Evolutionary conservation across 2,113 vertebrate genomes (phyloP).

Genomic region (Dasypus novemcinctus): DNA sequence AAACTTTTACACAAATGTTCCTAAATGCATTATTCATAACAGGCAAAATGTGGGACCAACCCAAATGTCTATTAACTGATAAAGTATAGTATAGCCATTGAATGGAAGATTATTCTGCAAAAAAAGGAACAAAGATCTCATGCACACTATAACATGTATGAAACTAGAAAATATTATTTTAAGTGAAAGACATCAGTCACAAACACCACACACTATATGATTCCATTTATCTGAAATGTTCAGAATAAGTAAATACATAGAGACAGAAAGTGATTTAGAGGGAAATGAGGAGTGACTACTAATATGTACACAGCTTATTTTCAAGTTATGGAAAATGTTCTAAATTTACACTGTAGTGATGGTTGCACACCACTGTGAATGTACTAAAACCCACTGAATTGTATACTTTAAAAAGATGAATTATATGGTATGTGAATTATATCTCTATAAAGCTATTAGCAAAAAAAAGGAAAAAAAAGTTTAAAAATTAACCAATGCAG

Average conservation of each 20-base stretch:
- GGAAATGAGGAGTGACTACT: background rate
- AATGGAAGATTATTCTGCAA: background rate
- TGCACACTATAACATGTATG: background rate
- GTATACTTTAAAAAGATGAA: background rate
- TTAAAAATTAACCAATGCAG: slow-evolving; percentile 41
- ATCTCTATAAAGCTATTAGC: background rate
- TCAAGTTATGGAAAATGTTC: background rate
- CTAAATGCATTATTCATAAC: background rate
- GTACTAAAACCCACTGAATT: background rate
- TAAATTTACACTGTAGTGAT: background rate
- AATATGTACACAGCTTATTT: background rate
- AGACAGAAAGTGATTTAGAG: background rate
- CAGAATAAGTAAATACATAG: background rate
- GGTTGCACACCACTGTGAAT: background rate
- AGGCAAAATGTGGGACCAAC: background rate
- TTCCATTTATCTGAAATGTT: background rate
- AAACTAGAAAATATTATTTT: background rate
- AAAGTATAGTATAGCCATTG: background rate
- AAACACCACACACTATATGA: background rate
- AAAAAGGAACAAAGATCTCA: background rate
- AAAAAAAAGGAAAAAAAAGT: slow-evolving; percentile 24
- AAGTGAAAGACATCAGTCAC: background rate
- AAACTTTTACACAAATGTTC: background rate
- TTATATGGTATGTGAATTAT: background rate
- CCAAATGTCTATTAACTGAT: background rate